Evolutionary conservation across 2,113 vertebrate species (phyloP), one percentile per base, ranked within the genome.

Genomic region (Nettapus auritus): DNA sequence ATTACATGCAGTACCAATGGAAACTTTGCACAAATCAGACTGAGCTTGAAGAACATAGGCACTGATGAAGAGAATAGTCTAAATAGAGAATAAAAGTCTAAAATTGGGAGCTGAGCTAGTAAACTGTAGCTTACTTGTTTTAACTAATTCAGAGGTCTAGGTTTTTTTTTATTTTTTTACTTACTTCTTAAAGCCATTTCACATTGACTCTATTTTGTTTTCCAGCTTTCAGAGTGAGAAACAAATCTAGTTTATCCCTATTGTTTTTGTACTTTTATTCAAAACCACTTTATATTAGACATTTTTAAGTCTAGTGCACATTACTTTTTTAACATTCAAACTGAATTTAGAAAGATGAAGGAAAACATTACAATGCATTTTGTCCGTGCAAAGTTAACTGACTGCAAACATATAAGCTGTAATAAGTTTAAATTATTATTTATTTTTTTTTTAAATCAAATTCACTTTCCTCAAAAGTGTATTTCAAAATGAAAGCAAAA

Each of bases 311-410:
- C 87, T 95, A 77, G 28, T 36, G 90, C 13, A 55, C 81, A 67
- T 81, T 96, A 52, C 64, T 93, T 85, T 97, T 96, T 90, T 59
- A 77, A 59, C 76, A 89, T 89, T 96, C 95, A 94, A 83, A 94
- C 85, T 78, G 93, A 97, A 95, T 96, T 96, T 93, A 92, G 62
- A 97, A 97, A 97, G 66, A 31, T 67, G 82, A 96, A 97, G 46
- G 12, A 94, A 95, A 95, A 83, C 31, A 89, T 91, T 96, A 56
- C 59, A 91, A 28, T 85, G 50, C 40, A 78, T 78, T 82, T 93
- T 93, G 21, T 69, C 89, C 53, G 64, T 89, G 89, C 74, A 80
- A 68, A 90, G 67, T 91, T 96, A 94, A 93, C 76, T 60, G 44
- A 80, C n/a, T 86, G 53, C n/a, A 53, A 79, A 79, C 33, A 93